Conservation (phyloP, 2,113 vertebrate genomes). For the Serinus canaria region DNA sequence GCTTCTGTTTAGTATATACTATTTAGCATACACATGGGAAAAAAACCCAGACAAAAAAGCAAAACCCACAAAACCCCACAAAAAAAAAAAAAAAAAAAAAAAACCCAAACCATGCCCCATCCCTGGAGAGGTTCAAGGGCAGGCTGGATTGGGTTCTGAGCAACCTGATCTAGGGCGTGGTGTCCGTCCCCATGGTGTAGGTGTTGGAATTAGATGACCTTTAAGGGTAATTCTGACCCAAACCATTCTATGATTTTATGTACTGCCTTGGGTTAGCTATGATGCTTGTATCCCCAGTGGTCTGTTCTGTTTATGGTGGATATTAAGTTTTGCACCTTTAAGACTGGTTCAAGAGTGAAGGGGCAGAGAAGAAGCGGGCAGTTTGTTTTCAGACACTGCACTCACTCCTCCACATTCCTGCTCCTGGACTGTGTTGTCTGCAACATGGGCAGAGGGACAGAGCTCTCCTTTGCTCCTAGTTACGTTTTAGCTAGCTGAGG, state of each 20-base stretch:
- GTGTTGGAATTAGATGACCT: not conserved
- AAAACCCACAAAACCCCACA: not conserved
- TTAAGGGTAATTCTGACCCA: not conserved
- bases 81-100: not conserved
- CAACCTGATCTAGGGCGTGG: not conserved
- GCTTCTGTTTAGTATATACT: not conserved
- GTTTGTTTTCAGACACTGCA: not conserved
- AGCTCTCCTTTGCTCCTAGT: not conserved
- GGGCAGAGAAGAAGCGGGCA: fast-evolving
- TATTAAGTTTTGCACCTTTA: not conserved
- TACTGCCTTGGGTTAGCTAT: not conserved
- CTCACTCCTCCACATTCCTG: fast-evolving
- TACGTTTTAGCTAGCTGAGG: not conserved
- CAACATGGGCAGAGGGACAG: fast-evolving
- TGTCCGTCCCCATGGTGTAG: no score
- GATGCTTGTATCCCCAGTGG: not conserved
- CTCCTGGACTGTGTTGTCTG: not conserved
- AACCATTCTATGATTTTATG: not conserved
- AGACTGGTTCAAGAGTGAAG: fast-evolving
- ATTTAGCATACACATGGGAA: not conserved
- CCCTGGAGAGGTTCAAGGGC: not conserved
- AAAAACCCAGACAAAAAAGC: not conserved
- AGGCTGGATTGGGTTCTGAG: not conserved
- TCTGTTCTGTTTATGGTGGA: not conserved
- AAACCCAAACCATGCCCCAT: no score